Percentiles rank a stretch among this genome's conserved stretches.
These are phyloP conservation scores for Acromyrmex echinatior DNA, from an alignment of 1,140 invertebrate genomes.

Conservation along the genomic window DNA sequence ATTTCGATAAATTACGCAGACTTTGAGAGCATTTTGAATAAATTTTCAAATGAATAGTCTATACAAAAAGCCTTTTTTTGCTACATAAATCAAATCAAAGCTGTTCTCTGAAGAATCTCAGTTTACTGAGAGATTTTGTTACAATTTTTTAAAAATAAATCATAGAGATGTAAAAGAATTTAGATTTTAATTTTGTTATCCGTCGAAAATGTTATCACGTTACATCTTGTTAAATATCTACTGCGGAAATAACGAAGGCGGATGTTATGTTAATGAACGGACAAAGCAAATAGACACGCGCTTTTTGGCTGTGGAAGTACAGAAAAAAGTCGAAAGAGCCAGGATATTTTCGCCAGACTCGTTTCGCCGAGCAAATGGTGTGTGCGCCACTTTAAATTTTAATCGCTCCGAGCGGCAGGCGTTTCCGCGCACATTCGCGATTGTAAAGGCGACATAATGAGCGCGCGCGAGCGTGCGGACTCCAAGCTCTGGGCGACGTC, in stretches of 20 bases:
- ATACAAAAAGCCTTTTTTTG: neutral
- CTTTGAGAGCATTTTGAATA: neutral
- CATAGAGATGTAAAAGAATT: neutral
- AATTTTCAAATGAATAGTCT: conserved; percentile 22
- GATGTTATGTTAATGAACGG: neutral
- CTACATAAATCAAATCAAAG: neutral
- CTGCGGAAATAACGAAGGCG: neutral
- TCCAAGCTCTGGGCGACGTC: neutral
- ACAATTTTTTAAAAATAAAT: neutral
- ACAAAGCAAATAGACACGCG: conserved; percentile 23
- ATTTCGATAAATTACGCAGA: neutral
- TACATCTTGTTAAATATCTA: neutral
- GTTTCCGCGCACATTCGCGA: neutral
- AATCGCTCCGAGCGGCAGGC: conserved; percentile 37
- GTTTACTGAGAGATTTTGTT: neutral
- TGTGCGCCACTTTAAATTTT: conserved; percentile 57
- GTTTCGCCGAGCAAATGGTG: conserved; percentile 41
- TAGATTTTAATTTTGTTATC: conserved; percentile 11
- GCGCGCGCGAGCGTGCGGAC: conserved; percentile 21
- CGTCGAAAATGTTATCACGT: conserved; percentile 5
- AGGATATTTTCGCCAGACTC: conserved; percentile 44
- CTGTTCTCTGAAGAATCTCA: neutral
- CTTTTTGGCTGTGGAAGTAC: conserved; percentile 17
- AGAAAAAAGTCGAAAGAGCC: conserved; percentile 25
- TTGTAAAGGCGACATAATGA: conserved; percentile 61